Base-by-base conservation (phyloP, 2,888 invertebrate species). In the Pyrgus malvae region DNA sequence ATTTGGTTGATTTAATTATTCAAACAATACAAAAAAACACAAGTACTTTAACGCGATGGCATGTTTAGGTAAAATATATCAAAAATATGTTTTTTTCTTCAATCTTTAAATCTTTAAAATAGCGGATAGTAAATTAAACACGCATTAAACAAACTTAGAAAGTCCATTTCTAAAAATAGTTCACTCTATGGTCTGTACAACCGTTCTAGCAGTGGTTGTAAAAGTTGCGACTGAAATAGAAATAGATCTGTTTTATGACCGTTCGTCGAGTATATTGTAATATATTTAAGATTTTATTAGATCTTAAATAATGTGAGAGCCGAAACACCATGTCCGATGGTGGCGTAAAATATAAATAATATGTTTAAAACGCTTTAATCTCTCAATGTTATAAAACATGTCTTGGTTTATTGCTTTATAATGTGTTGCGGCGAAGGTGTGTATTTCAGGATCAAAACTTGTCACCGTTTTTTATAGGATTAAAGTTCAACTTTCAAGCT, bases 201-300 rank as follows among this genome's bases (percentile, higher is more conserved):
- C 42, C 33, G 17, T 11, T 12, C 31, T 12, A n/a, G n/a, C 51
- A 29, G 21, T 21, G 41, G 51, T 51, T 44, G 51, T 51, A 44
- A 51, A 51, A 53, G 23, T 53, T 46, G 17, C 16, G 45, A 61
- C 64, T 38, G 57, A 63, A 65, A 65, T 68, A 66, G 65, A 68
- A 61, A 62, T 55, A 64, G 64, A 63, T 56, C 57, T 55, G 56
- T 64, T 67, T 67, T 67, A 67, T 60, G 63, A 57, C 56, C 46
- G 51, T 54, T 57, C 38, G 45, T 46, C 44, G 44, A 50, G 42
- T 38, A 2, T 51, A 44, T 49, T 58, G 54, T 59, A 42, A 37
- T 59, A 50, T 59, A 57, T 57, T 53, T 51, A 50, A 42, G 44
- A 51, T 58, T 63, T 57, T 57, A 60, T 57, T 58, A 49, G 54